These are phyloP conservation scores for Polypterus bichir DNA, from an alignment of 2,113 vertebrate genomes.

Conservation along the genomic window DNA sequence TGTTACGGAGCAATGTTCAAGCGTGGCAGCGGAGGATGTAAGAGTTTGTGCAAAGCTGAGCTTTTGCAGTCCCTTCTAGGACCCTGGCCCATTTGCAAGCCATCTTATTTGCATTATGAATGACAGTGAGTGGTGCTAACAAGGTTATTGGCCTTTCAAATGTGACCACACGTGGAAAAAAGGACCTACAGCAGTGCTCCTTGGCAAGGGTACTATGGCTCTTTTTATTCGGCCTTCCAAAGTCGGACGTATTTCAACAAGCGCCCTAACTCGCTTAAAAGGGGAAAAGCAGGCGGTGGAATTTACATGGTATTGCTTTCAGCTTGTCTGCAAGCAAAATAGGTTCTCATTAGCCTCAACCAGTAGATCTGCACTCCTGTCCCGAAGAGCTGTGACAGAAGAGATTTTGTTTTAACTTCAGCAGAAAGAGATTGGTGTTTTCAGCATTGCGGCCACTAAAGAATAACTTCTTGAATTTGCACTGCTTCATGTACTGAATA, in stretches of 20 bases:
- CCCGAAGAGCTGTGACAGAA: no score
- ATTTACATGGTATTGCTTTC: slow-evolving; percentile 32
- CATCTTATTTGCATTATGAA: slow-evolving; percentile 78
- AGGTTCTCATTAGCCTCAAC: slow-evolving; percentile 49
- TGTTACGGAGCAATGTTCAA: slow-evolving; percentile 44
- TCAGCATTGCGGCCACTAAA: no score
- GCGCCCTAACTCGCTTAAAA: slow-evolving; percentile 52
- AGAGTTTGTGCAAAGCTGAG: slow-evolving; percentile 45
- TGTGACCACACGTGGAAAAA: slow-evolving; percentile 73
- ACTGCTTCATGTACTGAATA: no score
- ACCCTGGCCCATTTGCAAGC: slow-evolving; percentile 66
- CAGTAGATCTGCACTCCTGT: slow-evolving; percentile 22
- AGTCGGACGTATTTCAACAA: slow-evolving; percentile 48
- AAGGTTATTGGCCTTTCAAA: slow-evolving; percentile 80
- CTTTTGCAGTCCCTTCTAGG: slow-evolving; percentile 36
- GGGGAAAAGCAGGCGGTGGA: slow-evolving; percentile 48
- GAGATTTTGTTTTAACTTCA: no score
- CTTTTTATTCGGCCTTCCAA: slow-evolving; percentile 66
- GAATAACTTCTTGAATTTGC: no score
- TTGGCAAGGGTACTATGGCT: slow-evolving; percentile 67
- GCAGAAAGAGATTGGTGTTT: no score
- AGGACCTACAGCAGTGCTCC: slow-evolving; percentile 82
- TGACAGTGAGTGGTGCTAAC: slow-evolving; percentile 75
- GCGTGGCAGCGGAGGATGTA: slow-evolving; percentile 27
- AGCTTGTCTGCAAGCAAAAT: slow-evolving; percentile 50